Evolutionary conservation across 1,140 invertebrate genomes (phyloP).

Genomic region (Achatina immaculata): DNA sequence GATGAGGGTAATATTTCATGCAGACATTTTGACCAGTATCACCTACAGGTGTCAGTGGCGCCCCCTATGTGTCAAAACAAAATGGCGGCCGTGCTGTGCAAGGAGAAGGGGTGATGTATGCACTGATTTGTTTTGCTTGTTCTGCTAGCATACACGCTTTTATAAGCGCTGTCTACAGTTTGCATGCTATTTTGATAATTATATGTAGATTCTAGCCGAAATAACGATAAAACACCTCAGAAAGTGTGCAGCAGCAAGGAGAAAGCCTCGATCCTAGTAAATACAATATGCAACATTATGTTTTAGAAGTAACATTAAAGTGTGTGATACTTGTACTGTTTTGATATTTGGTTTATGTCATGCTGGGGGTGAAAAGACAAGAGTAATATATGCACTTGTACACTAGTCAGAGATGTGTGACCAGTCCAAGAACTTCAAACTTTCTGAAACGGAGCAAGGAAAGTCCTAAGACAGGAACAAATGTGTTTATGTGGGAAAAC

Average conservation of each 20-base stretch:
- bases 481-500: too few relatives aligned
- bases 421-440: too few relatives aligned
- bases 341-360: too few relatives aligned
- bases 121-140: not conserved
- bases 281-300: too few relatives aligned
- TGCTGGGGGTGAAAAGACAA: too few relatives aligned
- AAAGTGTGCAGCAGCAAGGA: not conserved
- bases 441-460: too few relatives aligned
- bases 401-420: too few relatives aligned
- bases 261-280: too few relatives aligned
- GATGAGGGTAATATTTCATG: not conserved
- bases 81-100: constrained; percentile 2
- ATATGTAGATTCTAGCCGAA: not conserved
- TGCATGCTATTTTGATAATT: not conserved
- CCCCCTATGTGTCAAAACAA: constrained; percentile 26
- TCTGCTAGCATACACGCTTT: not conserved
- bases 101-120: not conserved
- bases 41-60: constrained; percentile 3
- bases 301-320: too few relatives aligned
- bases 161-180: not conserved
- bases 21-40: not conserved
- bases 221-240: not conserved
- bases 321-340: too few relatives aligned
- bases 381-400: too few relatives aligned
- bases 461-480: too few relatives aligned